phyloP scores from a whole-genome alignment of 2,113 vertebrate genomes.

The Bos javanicus region DNA sequence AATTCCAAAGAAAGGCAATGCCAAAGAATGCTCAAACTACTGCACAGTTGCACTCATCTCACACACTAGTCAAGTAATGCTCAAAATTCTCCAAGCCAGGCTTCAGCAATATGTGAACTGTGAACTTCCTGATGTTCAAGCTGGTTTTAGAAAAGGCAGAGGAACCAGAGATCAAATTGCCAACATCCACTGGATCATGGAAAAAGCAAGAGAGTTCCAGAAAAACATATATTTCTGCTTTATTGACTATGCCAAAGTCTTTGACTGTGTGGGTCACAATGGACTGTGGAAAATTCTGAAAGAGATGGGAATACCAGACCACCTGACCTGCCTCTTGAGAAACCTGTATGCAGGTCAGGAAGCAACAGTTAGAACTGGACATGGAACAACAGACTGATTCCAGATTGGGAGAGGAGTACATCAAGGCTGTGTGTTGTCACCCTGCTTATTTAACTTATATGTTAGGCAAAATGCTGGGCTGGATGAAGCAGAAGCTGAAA shows the following conservation, averaged over 20 bases:
- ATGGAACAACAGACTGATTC: not conserved
- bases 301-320: not conserved
- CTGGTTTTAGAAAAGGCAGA: not conserved
- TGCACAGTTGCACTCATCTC: not conserved
- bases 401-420: not conserved
- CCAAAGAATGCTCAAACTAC: not conserved
- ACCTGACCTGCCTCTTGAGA: not conserved
- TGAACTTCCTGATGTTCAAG: not conserved
- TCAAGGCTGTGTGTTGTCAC: not conserved
- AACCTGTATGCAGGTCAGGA: not conserved
- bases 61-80: not conserved
- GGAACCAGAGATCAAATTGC: not conserved
- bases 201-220: not conserved
- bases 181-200: not conserved
- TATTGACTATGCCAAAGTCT: not conserved
- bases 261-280: not conserved
- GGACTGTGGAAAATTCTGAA: not conserved
- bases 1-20: not conserved
- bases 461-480: too few species aligned
- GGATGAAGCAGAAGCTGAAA: not conserved
- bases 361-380: not conserved
- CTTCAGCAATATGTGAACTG: rapidly evolving
- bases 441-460: not conserved
- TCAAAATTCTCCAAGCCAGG: not conserved
- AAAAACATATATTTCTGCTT: not conserved